phyloP scores from a whole-genome alignment of 1,140 invertebrate species.

The Euschistus heros region DNA sequence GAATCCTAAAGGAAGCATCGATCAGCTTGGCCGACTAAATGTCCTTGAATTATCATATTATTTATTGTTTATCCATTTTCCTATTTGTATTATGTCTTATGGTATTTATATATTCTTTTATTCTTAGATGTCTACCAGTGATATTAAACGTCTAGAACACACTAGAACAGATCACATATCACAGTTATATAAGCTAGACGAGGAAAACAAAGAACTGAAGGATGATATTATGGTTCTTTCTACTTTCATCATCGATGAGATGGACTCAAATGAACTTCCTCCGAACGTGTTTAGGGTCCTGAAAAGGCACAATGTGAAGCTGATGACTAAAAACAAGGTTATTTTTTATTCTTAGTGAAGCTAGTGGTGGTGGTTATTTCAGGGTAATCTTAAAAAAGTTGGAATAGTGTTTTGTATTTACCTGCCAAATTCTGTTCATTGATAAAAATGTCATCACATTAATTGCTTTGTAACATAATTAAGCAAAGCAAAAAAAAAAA shows the following conservation, averaged over 20 bases:
- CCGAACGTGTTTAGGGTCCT: not conserved
- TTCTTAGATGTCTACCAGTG: constrained; percentile 45
- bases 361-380: no score
- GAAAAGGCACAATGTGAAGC: not conserved
- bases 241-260: not conserved
- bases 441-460: no score
- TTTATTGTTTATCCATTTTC: constrained; percentile 2
- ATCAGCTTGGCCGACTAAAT: no score
- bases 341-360: not conserved
- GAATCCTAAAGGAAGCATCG: no score
- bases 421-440: no score
- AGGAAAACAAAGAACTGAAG: constrained; percentile 42
- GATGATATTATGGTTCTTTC: not conserved
- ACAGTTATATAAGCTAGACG: constrained; percentile 46
- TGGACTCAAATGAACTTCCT: not conserved
- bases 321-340: constrained; percentile 9
- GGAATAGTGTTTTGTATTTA: no score
- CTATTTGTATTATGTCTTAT: not conserved
- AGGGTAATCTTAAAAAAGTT: no score
- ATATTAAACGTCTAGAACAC: constrained; percentile 49
- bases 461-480: no score
- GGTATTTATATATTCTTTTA: not conserved
- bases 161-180: constrained; percentile 45
- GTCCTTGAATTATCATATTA: no score
- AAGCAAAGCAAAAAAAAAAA: no score